A percentile compares a stretch with the other conserved stretches of the same genome.
Conservation (phyloP, 2,113 vertebrate species). For the Corynorhinus townsendii region DNA sequence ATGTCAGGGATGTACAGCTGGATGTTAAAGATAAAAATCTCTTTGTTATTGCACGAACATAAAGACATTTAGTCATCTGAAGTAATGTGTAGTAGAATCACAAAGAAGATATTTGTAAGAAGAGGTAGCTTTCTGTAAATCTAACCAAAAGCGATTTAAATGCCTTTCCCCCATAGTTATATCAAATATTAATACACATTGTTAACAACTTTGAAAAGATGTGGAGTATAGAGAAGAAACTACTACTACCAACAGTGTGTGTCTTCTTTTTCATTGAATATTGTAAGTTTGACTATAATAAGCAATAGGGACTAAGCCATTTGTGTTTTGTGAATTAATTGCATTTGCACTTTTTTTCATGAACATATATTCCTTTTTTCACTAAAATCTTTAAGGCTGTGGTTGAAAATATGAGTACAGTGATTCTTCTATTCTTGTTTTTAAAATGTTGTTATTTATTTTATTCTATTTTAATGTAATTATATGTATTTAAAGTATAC, state of each 20-base stretch:
- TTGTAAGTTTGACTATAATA: background rate
- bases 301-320: background rate
- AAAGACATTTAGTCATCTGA: background rate
- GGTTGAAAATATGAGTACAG: background rate
- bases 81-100: background rate
- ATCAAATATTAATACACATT: background rate
- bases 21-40: constrained; percentile 46
- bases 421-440: background rate
- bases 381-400: background rate
- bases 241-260: background rate
- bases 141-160: background rate
- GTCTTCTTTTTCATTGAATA: background rate
- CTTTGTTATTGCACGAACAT: background rate
- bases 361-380: background rate
- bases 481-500: background rate
- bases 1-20: constrained; percentile 48
- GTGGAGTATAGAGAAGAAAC: background rate
- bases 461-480: background rate
- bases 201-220: background rate
- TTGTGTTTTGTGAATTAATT: background rate
- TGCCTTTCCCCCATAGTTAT: background rate
- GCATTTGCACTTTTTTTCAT: background rate
- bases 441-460: background rate
- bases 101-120: background rate
- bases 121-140: background rate